Percentiles rank a stretch among this genome's conserved stretches.
Conservation (phyloP, 2,888 invertebrate genomes). For the Drosophila cognata region DNA sequence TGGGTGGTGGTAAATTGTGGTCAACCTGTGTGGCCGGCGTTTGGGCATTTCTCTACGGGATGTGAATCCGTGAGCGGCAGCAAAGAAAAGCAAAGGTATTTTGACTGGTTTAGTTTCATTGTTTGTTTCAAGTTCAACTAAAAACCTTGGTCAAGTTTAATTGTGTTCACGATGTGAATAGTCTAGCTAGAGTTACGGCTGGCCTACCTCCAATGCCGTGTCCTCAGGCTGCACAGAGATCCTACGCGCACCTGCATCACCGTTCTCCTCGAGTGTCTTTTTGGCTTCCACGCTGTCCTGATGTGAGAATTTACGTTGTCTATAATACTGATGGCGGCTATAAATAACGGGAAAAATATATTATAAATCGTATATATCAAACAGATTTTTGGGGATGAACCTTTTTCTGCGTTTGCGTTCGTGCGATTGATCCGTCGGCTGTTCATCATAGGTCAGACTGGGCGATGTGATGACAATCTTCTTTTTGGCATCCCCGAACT, state of each 20-base stretch:
- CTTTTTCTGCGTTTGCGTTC: conserved; percentile 86
- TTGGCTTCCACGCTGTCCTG: conserved; percentile 88
- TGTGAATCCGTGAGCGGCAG: conserved; percentile 57
- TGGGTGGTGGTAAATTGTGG: conserved; percentile 11
- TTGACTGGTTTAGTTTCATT: conserved; percentile 31
- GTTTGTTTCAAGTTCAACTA: neutral
- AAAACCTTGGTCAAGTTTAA: neutral
- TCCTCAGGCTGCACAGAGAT: conserved; percentile 91
- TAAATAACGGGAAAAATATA: neutral
- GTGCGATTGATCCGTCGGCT: conserved; percentile 84
- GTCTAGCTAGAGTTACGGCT: conserved; percentile 43
- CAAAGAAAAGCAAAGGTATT: conserved; percentile 55
- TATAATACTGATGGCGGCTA: conserved; percentile 88
- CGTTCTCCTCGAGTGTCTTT: conserved; percentile 82
- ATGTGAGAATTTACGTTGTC: conserved; percentile 91
- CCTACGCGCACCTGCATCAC: conserved; percentile 85
- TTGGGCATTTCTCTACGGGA: conserved; percentile 75
- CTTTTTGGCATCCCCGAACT: conserved; percentile 85
- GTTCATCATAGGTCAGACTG: conserved; percentile 82
- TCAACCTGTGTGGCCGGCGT: conserved; percentile 74
- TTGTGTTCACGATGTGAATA: neutral
- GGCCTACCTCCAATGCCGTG: conserved; percentile 88
- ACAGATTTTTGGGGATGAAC: conserved; percentile 61
- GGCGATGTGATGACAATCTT: conserved; percentile 84
- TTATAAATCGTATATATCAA: neutral